phyloP scores from a whole-genome alignment of 2,113 vertebrate genomes.

The Corapipo altera region DNA sequence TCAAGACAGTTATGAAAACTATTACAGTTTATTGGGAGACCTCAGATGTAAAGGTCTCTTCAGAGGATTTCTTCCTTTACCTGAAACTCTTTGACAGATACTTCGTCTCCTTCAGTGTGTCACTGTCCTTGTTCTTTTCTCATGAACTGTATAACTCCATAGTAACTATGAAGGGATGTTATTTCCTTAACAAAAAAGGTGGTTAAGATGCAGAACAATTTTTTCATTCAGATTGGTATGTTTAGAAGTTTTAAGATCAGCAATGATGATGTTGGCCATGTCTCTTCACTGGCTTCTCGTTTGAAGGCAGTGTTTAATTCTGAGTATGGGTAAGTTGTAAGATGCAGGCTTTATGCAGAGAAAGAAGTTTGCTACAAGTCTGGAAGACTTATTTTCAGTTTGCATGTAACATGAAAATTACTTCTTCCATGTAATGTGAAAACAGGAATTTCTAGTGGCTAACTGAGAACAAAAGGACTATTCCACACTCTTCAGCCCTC shows the following conservation, averaged over 20 bases:
- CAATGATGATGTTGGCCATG: neutral
- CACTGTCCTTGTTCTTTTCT: neutral
- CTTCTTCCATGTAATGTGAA: neutral
- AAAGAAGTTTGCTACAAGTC: neutral
- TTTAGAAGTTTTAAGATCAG: neutral
- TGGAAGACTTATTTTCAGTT: neutral
- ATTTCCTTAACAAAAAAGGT: neutral
- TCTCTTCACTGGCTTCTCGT: neutral
- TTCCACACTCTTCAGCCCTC: neutral
- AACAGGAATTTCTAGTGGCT: neutral
- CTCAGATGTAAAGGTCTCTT: neutral
- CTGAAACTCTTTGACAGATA: neutral
- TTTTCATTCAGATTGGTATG: neutral
- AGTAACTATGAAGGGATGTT: neutral
- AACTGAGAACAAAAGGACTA: neutral
- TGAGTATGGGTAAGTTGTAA: neutral
- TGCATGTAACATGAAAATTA: neutral
- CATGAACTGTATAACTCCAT: neutral
- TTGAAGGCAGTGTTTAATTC: neutral
- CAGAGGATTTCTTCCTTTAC: neutral
- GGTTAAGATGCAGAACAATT: neutral
- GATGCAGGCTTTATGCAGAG: neutral
- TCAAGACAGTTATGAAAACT: neutral
- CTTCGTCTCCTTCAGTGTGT: neutral
- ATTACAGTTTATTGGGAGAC: neutral